Percentiles rank a stretch among this genome's conserved stretches.
Evolutionary conservation across 1,140 invertebrate genomes (phyloP).

Genomic region (Musca vetustissima): DNA sequence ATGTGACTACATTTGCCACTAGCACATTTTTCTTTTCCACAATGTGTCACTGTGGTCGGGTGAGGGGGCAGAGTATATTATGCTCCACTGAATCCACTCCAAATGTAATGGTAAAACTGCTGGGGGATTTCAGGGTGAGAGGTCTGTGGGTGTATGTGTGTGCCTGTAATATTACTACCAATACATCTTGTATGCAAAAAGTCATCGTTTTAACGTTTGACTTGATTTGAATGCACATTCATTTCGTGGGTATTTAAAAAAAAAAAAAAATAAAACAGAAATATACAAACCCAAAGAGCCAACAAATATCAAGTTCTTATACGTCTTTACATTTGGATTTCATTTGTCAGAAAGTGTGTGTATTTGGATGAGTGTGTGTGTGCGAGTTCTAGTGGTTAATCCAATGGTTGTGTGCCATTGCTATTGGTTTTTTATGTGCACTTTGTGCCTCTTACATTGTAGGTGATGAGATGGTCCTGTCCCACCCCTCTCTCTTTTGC

Average conservation of each 20-base stretch:
- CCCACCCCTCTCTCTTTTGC: no score
- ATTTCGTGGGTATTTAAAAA: constrained; percentile 25
- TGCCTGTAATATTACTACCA: constrained; percentile 13
- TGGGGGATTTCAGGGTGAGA: no score
- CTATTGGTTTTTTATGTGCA: neutral
- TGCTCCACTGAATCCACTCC: no score
- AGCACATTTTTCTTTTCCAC: constrained; percentile 1
- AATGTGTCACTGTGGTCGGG: neutral
- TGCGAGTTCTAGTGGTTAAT: neutral
- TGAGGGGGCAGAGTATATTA: no score
- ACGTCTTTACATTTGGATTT: neutral
- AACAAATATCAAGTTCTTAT: neutral
- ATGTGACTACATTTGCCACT: constrained; percentile 4
- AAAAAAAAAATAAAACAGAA: constrained; percentile 6
- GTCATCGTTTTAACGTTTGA: constrained; percentile 46
- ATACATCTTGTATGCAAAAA: constrained; percentile 34
- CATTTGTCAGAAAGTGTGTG: no score
- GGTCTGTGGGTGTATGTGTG: no score
- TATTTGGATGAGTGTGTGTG: no score
- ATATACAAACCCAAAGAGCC: no score
- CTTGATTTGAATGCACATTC: constrained; percentile 44
- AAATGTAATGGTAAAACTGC: no score
- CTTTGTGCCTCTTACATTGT: neutral
- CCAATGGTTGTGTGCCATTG: neutral
- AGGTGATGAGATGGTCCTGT: neutral